Evolutionary conservation across 2,888 invertebrate genomes (phyloP).

Genomic region (Xestia ashworthii): DNA sequence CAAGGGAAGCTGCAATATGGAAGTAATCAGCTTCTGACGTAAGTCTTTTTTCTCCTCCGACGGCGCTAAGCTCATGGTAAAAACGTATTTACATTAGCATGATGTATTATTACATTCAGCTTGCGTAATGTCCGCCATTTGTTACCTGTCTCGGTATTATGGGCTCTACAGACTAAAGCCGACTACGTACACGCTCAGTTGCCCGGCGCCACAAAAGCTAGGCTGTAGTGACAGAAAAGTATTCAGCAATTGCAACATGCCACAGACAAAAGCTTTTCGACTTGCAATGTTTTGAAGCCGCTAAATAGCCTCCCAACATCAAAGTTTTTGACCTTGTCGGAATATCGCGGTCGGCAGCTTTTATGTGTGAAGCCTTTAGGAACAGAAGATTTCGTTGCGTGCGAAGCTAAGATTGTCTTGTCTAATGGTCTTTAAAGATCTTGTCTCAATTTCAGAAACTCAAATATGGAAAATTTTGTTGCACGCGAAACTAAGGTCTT

Average conservation of each 20-base stretch:
- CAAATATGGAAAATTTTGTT: background rate
- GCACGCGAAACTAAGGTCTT: background rate
- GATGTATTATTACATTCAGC: slow-evolving; percentile 45
- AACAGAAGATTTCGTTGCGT: background rate
- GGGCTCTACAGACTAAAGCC: background rate
- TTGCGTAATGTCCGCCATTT: slow-evolving; percentile 50
- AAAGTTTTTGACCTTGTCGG: background rate
- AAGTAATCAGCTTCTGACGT: slow-evolving; percentile 57
- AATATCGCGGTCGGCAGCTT: background rate
- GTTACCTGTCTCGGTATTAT: slow-evolving; percentile 30
- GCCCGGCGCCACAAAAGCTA: background rate
- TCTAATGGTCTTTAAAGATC: background rate
- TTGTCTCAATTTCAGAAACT: background rate
- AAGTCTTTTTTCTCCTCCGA: slow-evolving; percentile 49
- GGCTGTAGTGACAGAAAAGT: too few relatives aligned
- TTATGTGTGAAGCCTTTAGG: background rate
- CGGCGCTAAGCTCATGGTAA: slow-evolving; percentile 52
- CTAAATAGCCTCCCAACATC: background rate
- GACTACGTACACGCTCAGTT: background rate
- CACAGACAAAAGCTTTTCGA: background rate
- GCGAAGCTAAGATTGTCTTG: background rate
- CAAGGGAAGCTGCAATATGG: slow-evolving; percentile 46
- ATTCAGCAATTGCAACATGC: background rate
- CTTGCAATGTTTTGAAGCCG: background rate
- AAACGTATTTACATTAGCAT: slow-evolving; percentile 54